Base-by-base conservation (phyloP, 2,797 vertebrate species). In the Schizopygopsis pylzovi region DNA sequence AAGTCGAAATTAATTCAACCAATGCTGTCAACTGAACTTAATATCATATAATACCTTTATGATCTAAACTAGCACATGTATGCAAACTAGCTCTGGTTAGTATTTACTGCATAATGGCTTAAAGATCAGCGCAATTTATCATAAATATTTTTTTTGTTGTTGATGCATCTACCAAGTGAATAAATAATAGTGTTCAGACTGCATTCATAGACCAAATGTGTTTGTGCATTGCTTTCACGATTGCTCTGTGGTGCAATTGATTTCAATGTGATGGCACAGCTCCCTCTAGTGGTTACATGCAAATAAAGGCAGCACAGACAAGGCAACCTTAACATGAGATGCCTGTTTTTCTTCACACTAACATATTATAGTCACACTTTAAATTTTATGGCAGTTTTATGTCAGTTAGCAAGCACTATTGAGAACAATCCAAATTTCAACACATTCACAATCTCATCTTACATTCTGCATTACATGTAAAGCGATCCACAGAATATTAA, bases 211-310 rank as follows among this genome's bases (percentile, higher is more conserved):
- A 45, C 37, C 6, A 70, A 79, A 79, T 63, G 15, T 25, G n/a
- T 15, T 65, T 22, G 41, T 15, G 9, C 68, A 54, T 87, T 33
- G 39, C 43, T 1, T 16, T 63, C 37, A 25, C 39, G 43, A 49
- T 79, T 63, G 13, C 54, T 78, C 20, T 61, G 45, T 68, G 33
- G 49, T 20, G 18, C 39, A 16, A 76, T 63, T 1, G 49, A 10
- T n/a, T 82, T 56, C 1, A 78, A 54, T 11, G 20, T 81, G 41
- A 71, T 76, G 18, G 15, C 37, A 71, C 85, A 72, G 71, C 63
- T 54, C 81, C 43, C 85, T 75, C 87, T 86, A 80, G 87, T 81
- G 71, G 85, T 86, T 70, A 61, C 22, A 80, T 13, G 28, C 33
- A 22, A 70, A 77, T 6, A 54, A 76, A 25, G 20, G 52, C 52